Percentiles rank a stretch among this genome's conserved stretches.
These are phyloP conservation scores for Ephialtes manifestator DNA, from an alignment of 2,888 invertebrate species.

Conservation along the genomic window DNA sequence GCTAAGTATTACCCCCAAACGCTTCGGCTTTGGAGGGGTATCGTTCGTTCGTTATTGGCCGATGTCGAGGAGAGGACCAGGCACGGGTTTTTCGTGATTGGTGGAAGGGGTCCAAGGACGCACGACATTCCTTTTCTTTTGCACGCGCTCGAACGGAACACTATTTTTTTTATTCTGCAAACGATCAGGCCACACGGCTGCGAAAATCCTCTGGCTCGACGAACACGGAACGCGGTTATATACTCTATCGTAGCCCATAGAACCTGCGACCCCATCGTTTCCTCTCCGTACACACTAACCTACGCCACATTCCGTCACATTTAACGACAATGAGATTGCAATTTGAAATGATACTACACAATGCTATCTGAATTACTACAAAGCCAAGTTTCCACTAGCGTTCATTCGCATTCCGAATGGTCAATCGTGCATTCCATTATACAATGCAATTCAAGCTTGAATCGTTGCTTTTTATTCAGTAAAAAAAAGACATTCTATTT, in stretches of 20 bases:
- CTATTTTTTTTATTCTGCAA: conserved; percentile 51
- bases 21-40: neutral
- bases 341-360: neutral
- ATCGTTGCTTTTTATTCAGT: neutral
- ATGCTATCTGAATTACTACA: neutral
- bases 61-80: conserved; percentile 56
- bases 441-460: neutral
- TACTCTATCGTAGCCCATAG: neutral
- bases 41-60: conserved; percentile 42
- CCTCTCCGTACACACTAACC: conserved; percentile 35
- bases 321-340: conserved; percentile 24
- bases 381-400: conserved; percentile 17
- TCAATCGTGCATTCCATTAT: conserved; percentile 33
- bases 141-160: conserved; percentile 57
- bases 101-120: conserved; percentile 71
- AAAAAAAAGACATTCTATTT: neutral
- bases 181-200: conserved; percentile 18
- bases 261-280: neutral
- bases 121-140: conserved; percentile 68
- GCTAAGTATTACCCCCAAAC: neutral
- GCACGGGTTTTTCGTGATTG: conserved; percentile 64
- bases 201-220: conserved; percentile 11
- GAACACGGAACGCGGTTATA: conserved; percentile 8
- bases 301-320: conserved; percentile 30
- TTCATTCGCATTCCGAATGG: conserved; percentile 18